A percentile compares a stretch with the other conserved stretches of the same genome.
Conservation (phyloP, 2,797 vertebrate genomes). For the Momotus momota region DNA sequence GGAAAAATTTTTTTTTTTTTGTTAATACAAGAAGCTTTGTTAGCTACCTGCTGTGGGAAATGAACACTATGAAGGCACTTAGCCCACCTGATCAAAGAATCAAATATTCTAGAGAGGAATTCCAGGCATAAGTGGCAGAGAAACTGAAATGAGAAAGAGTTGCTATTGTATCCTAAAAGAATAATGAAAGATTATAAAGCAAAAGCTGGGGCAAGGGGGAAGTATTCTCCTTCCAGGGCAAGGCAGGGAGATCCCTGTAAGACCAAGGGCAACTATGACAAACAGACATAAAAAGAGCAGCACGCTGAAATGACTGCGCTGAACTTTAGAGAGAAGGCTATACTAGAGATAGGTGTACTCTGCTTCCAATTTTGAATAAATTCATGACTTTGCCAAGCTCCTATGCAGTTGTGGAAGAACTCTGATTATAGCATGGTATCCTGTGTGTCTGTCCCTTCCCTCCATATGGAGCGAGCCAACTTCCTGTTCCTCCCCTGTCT, state of each 20-base stretch:
- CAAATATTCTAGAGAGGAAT: not conserved
- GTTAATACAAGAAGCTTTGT: not conserved
- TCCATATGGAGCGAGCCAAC: not conserved
- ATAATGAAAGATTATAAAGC: not conserved
- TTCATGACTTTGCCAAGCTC: not conserved
- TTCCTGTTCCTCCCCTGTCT: not conserved
- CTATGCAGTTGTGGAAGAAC: fast-evolving
- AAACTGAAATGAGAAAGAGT: not conserved
- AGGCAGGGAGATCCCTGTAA: not conserved
- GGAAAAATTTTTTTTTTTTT: not conserved
- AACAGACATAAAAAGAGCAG: not conserved
- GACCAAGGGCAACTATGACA: not conserved
- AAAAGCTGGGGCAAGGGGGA: not conserved
- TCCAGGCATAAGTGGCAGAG: not conserved
- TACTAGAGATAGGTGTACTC: not conserved
- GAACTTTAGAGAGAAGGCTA: not conserved
- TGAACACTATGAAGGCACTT: not conserved
- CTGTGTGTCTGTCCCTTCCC: fast-evolving
- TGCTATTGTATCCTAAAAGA: not conserved
- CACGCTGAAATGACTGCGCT: too few species aligned
- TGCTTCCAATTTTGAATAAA: not conserved
- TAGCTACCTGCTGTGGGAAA: not conserved
- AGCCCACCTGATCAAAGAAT: not conserved
- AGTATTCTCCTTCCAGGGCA: not conserved
- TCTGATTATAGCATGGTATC: fast-evolving